Evolutionary conservation across 2,113 vertebrate genomes (phyloP).

Genomic region (Ellobius talpinus): DNA sequence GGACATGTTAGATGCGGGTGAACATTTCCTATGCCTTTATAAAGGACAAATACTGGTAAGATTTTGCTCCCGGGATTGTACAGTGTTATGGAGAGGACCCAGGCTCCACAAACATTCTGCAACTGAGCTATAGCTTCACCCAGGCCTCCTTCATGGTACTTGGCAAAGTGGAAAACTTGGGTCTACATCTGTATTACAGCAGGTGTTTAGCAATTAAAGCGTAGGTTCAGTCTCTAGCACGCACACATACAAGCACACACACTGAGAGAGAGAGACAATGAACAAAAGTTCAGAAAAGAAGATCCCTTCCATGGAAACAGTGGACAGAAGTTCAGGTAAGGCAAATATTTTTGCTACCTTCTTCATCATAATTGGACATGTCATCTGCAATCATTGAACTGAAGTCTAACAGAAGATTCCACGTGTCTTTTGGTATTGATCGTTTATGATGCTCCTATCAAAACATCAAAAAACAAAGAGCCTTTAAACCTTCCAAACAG

Average conservation of each 20-base stretch:
- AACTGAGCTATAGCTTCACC: background rate
- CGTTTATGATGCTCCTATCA: conserved; percentile 93
- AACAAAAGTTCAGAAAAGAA: conserved; percentile 26
- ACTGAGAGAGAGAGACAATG: background rate
- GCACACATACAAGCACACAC: background rate
- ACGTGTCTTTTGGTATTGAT: conserved; percentile 94
- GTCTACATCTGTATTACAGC: background rate
- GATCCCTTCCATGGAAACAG: conserved; percentile 4
- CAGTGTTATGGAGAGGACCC: background rate
- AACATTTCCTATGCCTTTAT: conserved; percentile 44
- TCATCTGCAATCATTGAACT: conserved; percentile 94
- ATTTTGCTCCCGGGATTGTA: too few relatives aligned
- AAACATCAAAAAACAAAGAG: conserved; percentile 64
- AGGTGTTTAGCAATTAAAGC: background rate
- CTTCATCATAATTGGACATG: conserved; percentile 94
- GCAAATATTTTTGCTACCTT: conserved; percentile 86
- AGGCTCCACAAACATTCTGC: too few relatives aligned
- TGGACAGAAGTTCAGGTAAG: background rate
- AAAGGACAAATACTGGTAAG: conserved; percentile 14
- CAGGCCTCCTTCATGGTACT: background rate
- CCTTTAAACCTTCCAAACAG: conserved; percentile 43
- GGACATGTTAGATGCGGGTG: conserved; percentile 31
- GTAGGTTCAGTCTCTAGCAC: background rate
- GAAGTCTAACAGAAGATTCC: conserved; percentile 94
- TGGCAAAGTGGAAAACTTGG: background rate